phyloP scores from a whole-genome alignment of 2,113 vertebrate species.

The Ornithorhynchus anatinus region DNA sequence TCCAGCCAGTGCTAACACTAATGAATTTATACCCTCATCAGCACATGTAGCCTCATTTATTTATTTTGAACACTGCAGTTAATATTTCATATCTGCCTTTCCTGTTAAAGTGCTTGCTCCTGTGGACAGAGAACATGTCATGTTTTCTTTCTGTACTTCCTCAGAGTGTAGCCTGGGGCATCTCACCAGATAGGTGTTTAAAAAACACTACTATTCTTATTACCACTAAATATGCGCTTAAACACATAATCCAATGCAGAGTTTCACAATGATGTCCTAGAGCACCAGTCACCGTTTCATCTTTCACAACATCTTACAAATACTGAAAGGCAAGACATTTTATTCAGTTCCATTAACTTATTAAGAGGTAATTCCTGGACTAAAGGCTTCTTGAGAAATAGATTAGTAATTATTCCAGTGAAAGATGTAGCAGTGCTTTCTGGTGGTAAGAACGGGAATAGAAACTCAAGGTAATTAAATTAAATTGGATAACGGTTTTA shows the following conservation, averaged over 20 bases:
- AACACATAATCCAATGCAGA: background rate
- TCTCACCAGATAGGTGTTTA: no score
- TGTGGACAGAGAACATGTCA: no score
- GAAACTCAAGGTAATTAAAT: slow-evolving; percentile 17
- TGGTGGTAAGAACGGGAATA: background rate
- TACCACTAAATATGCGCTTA: background rate
- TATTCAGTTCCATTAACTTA: background rate
- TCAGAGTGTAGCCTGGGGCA: no score
- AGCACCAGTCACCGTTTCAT: slow-evolving; percentile 19
- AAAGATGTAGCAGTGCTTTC: background rate
- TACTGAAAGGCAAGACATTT: background rate
- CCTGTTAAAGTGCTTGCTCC: no score
- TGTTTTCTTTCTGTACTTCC: no score
- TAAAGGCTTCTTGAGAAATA: slow-evolving; percentile 4
- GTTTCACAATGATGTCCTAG: background rate
- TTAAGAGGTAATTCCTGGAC: slow-evolving; percentile 6
- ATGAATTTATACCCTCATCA: no score
- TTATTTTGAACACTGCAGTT: no score
- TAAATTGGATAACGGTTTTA: background rate
- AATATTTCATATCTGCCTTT: no score
- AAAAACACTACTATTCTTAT: no score
- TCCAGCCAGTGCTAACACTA: no score
- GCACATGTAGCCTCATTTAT: no score
- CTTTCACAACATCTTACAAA: slow-evolving; percentile 7
- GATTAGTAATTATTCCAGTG: background rate